Conservation (phyloP, 1,140 invertebrate genomes). For the Drosophila seguyi region DNA sequence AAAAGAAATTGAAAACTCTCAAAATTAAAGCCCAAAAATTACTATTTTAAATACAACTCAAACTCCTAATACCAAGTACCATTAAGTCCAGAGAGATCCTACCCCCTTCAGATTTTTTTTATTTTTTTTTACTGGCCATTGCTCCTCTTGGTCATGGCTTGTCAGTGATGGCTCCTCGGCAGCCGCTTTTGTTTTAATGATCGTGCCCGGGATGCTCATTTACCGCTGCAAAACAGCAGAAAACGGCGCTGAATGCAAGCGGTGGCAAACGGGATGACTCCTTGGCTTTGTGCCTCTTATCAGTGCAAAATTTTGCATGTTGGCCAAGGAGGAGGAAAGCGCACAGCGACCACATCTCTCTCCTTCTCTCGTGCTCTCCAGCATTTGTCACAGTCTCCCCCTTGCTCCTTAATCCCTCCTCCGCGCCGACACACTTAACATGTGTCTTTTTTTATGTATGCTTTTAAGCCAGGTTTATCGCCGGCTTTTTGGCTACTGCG, state of each 20-base stretch:
- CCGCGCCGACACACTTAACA: constrained; percentile 62
- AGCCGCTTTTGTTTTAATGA: constrained; percentile 83
- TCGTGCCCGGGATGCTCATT: constrained; percentile 72
- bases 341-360: constrained; percentile 49
- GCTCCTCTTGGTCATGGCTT: constrained; percentile 76
- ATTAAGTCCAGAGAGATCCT: background rate
- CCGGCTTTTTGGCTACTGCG: constrained; percentile 58
- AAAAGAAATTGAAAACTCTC: background rate
- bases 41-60: no score
- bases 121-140: constrained; percentile 46
- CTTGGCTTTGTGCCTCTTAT: constrained; percentile 73
- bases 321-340: constrained; percentile 38
- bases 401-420: background rate
- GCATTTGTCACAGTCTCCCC: constrained; percentile 73
- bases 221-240: constrained; percentile 57
- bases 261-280: constrained; percentile 68
- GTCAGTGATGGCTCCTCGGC: constrained; percentile 65
- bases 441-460: constrained; percentile 82
- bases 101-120: constrained; percentile 4
- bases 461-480: constrained; percentile 82
- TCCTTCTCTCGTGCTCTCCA: constrained; percentile 34
- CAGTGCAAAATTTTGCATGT: constrained; percentile 83
- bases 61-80: constrained; percentile 1
- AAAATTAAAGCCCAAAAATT: no score
- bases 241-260: constrained; percentile 24